phyloP scores from a whole-genome alignment of 2,797 vertebrate species.

The Falco berigora region DNA sequence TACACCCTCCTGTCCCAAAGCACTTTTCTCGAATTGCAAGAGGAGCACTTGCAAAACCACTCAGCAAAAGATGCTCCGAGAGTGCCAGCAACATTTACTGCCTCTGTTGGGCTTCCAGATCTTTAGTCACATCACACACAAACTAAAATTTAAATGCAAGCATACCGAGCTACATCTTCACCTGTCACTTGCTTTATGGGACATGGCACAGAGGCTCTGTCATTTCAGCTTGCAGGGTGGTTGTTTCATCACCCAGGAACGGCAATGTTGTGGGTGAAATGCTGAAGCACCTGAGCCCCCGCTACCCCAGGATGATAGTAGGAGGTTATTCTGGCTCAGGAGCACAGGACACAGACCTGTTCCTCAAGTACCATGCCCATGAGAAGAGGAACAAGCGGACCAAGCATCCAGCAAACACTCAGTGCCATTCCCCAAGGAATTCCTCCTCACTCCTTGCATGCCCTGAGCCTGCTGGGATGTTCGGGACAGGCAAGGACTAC shows the following conservation, averaged over 20 bases:
- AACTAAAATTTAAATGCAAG: not conserved
- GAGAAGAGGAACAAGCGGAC: not conserved
- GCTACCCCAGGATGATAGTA: not conserved
- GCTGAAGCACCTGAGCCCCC: not conserved
- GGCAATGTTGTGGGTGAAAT: not conserved
- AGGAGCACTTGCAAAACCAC: not conserved
- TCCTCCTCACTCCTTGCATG: not conserved
- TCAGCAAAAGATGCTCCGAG: not conserved
- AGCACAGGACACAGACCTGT: not conserved
- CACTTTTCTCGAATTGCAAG: fast-evolving
- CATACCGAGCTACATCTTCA: not conserved
- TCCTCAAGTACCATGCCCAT: not conserved
- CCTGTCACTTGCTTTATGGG: fast-evolving
- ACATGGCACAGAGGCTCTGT: fast-evolving
- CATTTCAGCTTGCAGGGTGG: not conserved
- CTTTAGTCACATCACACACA: not conserved
- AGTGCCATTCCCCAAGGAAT: not conserved
- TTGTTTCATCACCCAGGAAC: not conserved
- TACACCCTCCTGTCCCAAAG: not conserved
- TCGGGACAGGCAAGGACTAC: not conserved
- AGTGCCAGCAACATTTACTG: not conserved
- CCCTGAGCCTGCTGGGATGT: not conserved
- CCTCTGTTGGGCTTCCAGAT: not conserved
- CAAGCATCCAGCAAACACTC: not conserved
- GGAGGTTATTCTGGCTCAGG: not conserved